phyloP scores from a whole-genome alignment of 2,888 invertebrate species.

The Cyaniris semiargus region DNA sequence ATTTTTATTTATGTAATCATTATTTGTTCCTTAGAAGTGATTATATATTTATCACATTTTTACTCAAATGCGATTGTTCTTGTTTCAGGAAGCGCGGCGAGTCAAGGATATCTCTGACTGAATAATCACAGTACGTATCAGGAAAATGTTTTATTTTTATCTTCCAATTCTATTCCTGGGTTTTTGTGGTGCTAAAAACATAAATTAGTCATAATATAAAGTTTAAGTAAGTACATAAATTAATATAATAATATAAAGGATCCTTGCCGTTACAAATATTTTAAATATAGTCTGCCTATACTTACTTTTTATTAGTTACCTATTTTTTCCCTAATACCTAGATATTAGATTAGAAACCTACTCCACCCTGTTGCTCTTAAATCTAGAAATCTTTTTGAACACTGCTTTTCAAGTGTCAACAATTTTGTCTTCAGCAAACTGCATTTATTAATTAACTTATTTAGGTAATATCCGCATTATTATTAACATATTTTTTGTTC shows the following conservation, averaged over 20 bases:
- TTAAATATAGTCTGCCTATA: no score
- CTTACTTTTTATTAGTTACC: no score
- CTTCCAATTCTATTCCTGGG: conserved; percentile 17
- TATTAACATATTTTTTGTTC: not conserved
- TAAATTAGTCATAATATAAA: not conserved
- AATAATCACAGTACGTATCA: conserved; percentile 20
- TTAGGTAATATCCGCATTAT: not conserved
- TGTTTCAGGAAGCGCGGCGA: conserved; percentile 15
- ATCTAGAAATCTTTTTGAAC: no score
- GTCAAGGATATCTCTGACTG: conserved; percentile 22
- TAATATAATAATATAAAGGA: no score
- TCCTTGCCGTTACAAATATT: no score
- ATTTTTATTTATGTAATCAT: not conserved
- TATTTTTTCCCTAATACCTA: no score
- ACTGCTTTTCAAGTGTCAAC: no score
- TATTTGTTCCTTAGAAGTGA: not conserved
- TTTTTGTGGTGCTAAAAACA: not conserved
- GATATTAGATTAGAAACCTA: no score
- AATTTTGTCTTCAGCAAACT: no score
- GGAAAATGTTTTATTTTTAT: conserved; percentile 13
- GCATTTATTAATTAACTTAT: no score
- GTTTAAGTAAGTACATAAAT: no score
- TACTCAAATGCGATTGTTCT: conserved; percentile 7
- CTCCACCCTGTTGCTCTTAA: no score
- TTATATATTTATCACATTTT: not conserved